Evolutionary conservation across 2,797 vertebrate species (phyloP), one percentile per base, ranked within the genome.

Genomic region (Cryptoblepharus egeriae): DNA sequence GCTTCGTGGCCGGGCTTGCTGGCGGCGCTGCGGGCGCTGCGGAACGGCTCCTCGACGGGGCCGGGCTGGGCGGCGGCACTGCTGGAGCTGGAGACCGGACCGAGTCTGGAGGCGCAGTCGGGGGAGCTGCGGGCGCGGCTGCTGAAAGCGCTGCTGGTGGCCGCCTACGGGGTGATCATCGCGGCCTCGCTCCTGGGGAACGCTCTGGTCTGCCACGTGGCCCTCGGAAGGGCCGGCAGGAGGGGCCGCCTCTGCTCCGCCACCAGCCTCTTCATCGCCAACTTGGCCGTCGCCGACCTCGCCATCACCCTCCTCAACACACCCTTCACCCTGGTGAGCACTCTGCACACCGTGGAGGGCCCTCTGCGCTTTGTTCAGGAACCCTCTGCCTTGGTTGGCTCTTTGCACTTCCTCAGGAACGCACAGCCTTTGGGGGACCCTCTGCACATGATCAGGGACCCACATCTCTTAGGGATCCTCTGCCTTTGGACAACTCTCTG

Each of bases 151-250:
- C 90, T 96, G 84, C 91, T 97, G 71, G 90, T 96, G 0, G 67
- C 96, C 0, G 94, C 95, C 55, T 97, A 96, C 86, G 95, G 94
- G 0, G 82, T 96, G 55, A 96, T 96, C 82, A 95, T 96, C 86
- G 89, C 95, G 82, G 95, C 96, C 92, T 96, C 96, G 0, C 93
- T 97, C 63, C 94, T 96, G 0, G 96, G 96, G 30, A 97, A 97
- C 65, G 60, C 81, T 75, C 82, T 96, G 75, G 96, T 96, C 72
- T 96, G 96, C 90, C 96, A 96, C 1, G 94, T 96, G 89, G 39
- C 9, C n/a, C n/a, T n/a, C n/a, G n/a, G n/a, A n/a, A n/a, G n/a
- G 39, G 94, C 96, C 77, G 77, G 95, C 85, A 96, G 96, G 88
- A 96, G 93, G 87, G 96, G 94, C 55, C 94, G 93, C 94, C 32